A percentile compares a stretch with the other conserved stretches of the same genome.
These are phyloP conservation scores for Enteromius afrohamiltoni DNA, from an alignment of 2,797 vertebrate species.

Conservation along the genomic window DNA sequence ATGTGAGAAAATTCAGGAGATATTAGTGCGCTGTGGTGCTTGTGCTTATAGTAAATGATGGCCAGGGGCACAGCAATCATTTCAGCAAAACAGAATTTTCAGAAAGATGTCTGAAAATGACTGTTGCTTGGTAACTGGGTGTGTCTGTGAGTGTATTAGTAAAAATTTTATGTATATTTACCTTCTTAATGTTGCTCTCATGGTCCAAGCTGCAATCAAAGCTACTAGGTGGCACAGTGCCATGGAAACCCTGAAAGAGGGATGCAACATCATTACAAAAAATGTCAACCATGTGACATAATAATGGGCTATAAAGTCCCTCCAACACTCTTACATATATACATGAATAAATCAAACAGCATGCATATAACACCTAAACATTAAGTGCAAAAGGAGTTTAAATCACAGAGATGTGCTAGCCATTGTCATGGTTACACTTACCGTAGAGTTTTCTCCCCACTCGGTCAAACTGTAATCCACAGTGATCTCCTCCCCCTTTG, in stretches of 20 bases:
- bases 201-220: conserved; percentile 77
- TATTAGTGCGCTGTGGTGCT: background rate
- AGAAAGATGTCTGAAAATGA: background rate
- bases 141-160: background rate
- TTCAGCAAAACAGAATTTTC: background rate
- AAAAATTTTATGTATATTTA: conserved; percentile 53
- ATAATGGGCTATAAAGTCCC: background rate
- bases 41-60: background rate
- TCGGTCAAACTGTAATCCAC: conserved; percentile 84
- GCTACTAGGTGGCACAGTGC: conserved; percentile 72
- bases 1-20: background rate
- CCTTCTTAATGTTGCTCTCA: conserved; percentile 79
- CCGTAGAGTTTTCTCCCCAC: conserved; percentile 80
- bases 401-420: conserved; percentile 54
- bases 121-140: background rate
- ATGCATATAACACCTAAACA: conserved; percentile 1
- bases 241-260: conserved; percentile 74
- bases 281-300: conserved; percentile 10
- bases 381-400: conserved; percentile 9
- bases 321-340: conserved; percentile 14
- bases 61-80: background rate
- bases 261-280: conserved; percentile 33
- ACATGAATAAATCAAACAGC: background rate
- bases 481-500: conserved; percentile 83
- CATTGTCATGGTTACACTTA: conserved; percentile 68